Evolutionary conservation across 2,113 vertebrate species (phyloP).

Genomic region (Rallus limicola): DNA sequence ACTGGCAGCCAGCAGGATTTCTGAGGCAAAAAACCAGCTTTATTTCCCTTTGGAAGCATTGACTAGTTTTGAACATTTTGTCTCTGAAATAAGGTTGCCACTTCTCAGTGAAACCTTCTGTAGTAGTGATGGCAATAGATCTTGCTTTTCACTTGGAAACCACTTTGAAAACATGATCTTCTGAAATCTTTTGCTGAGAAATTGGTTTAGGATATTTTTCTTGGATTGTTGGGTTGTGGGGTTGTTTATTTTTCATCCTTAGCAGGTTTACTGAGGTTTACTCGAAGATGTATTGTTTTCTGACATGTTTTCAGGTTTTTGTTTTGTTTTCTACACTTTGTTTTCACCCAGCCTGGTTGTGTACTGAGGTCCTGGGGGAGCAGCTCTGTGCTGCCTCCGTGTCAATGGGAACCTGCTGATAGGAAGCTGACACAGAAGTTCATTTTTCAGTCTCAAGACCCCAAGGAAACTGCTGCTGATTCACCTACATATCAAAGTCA

Average conservation of each 20-base stretch:
- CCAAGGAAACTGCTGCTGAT: background rate
- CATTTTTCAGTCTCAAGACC: background rate
- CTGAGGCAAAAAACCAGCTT: conserved; percentile 13
- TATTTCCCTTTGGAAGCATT: conserved; percentile 9
- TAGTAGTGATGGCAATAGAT: background rate
- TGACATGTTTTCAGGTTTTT: background rate
- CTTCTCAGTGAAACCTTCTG: background rate
- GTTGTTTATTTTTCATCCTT: background rate
- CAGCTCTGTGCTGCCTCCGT: background rate
- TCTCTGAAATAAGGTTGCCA: background rate
- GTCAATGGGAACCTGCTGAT: background rate
- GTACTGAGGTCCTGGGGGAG: background rate
- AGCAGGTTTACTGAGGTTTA: background rate
- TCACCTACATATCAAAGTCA: background rate
- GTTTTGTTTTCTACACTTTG: background rate
- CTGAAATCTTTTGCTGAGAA: background rate
- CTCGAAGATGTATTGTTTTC: background rate
- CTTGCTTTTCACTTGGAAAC: background rate
- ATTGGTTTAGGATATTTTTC: background rate
- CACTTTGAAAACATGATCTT: background rate
- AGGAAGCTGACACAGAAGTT: background rate
- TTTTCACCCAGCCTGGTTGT: background rate
- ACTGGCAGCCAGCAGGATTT: conserved; percentile 20
- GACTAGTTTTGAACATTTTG: background rate
- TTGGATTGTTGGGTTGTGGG: background rate